These are phyloP conservation scores for Aldabrachelys gigantea DNA, from an alignment of 2,113 vertebrate genomes.

Conservation along the genomic window DNA sequence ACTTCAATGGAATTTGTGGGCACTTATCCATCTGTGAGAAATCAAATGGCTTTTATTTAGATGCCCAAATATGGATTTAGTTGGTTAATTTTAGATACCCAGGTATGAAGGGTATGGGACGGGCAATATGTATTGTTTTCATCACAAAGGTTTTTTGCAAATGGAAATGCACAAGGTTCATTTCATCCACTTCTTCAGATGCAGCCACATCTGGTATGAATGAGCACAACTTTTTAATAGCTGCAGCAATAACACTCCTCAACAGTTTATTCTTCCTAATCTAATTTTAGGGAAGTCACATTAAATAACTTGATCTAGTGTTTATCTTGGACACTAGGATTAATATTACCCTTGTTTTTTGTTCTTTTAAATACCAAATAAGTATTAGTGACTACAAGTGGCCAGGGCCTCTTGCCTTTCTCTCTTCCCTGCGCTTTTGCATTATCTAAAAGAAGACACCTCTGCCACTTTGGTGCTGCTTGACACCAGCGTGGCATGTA, in stretches of 20 bases:
- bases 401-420: neutral
- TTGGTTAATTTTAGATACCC: neutral
- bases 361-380: neutral
- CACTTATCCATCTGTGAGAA: neutral
- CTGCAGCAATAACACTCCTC: neutral
- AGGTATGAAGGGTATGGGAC: neutral
- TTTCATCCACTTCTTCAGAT: neutral
- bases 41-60: neutral
- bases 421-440: neutral
- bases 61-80: neutral
- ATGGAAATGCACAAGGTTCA: neutral
- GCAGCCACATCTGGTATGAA: neutral
- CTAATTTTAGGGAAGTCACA: neutral
- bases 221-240: conserved; percentile 17
- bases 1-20: neutral
- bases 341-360: neutral
- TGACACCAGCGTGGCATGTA: neutral
- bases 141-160: neutral
- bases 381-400: neutral
- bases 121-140: neutral
- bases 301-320: neutral
- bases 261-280: neutral
- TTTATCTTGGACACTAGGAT: neutral
- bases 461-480: neutral
- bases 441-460: neutral